Evolutionary conservation across 2,797 vertebrate species (phyloP).

Genomic region (Sardinella longiceps): DNA sequence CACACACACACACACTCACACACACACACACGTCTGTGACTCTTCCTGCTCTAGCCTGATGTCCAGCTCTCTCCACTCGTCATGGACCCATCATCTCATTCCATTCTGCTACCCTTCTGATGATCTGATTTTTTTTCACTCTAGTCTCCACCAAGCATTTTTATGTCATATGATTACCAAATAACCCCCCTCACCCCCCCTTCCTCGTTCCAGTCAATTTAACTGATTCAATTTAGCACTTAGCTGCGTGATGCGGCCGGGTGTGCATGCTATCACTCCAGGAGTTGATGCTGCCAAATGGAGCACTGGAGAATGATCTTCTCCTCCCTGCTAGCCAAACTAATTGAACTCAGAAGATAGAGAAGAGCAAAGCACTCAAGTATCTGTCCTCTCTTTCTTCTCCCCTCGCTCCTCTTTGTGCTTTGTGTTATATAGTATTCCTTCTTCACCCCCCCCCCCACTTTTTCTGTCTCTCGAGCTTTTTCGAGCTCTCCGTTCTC

Average conservation of each 20-base stretch:
- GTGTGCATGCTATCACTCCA: not conserved
- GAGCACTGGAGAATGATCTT: not conserved
- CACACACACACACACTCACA: conserved; percentile 3
- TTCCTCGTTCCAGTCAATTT: conserved; percentile 4
- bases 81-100: not conserved
- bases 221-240: conserved; percentile 20
- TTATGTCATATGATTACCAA: conserved; percentile 12
- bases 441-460: not conserved
- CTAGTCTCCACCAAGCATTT: not conserved
- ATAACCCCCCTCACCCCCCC: not conserved
- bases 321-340: not conserved
- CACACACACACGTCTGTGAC: not conserved
- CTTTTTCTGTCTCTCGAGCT: not conserved
- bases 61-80: not conserved
- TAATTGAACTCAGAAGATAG: not conserved
- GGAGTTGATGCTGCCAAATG: not conserved
- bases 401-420: not conserved
- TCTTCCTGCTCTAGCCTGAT: not conserved
- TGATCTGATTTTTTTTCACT: not conserved
- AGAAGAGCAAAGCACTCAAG: too few species aligned
- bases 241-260: not conserved
- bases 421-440: too few species aligned
- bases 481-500: not conserved
- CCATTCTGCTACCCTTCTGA: not conserved
- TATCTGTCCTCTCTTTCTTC: not conserved